These are phyloP conservation scores for Belonocnema kinseyi DNA, from an alignment of 1,140 invertebrate species.

Conservation along the genomic window DNA sequence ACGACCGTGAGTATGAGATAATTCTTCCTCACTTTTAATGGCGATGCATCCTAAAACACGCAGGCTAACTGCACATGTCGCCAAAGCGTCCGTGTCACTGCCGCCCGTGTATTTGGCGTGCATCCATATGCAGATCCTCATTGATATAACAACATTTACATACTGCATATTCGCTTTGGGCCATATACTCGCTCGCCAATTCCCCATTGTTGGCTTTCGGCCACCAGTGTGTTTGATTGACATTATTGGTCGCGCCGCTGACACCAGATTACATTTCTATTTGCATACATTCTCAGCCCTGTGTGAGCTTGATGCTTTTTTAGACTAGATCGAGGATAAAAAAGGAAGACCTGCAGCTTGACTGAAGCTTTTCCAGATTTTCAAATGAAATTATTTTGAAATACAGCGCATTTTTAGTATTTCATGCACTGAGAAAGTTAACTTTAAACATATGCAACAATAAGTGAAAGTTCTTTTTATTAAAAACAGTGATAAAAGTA, in stretches of 20 bases:
- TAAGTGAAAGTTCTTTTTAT: too few relatives aligned
- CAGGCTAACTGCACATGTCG: slow-evolving; percentile 65
- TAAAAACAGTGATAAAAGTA: too few relatives aligned
- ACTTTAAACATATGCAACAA: too few relatives aligned
- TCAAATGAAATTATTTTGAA: neutral
- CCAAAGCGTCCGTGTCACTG: slow-evolving; percentile 67
- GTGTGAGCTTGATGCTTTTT: slow-evolving; percentile 41
- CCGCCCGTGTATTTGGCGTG: slow-evolving; percentile 65
- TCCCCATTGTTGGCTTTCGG: slow-evolving; percentile 74
- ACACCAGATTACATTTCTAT: slow-evolving; percentile 77
- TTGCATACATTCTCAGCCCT: slow-evolving; percentile 73
- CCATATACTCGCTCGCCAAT: slow-evolving; percentile 72
- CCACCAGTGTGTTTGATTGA: slow-evolving; percentile 75
- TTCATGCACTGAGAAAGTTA: too few relatives aligned
- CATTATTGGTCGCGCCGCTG: slow-evolving; percentile 75
- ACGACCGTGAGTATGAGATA: neutral
- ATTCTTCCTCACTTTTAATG: slow-evolving; percentile 37
- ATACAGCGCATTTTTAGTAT: too few relatives aligned
- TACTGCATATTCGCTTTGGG: slow-evolving; percentile 75
- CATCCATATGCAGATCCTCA: slow-evolving; percentile 76
- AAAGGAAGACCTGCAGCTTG: neutral
- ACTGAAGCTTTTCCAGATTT: neutral
- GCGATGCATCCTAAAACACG: slow-evolving; percentile 50
- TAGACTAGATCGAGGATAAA: neutral
- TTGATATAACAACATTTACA: slow-evolving; percentile 77